phyloP scores from a whole-genome alignment of 2,113 vertebrate species.

The Aptenodytes patagonicus region DNA sequence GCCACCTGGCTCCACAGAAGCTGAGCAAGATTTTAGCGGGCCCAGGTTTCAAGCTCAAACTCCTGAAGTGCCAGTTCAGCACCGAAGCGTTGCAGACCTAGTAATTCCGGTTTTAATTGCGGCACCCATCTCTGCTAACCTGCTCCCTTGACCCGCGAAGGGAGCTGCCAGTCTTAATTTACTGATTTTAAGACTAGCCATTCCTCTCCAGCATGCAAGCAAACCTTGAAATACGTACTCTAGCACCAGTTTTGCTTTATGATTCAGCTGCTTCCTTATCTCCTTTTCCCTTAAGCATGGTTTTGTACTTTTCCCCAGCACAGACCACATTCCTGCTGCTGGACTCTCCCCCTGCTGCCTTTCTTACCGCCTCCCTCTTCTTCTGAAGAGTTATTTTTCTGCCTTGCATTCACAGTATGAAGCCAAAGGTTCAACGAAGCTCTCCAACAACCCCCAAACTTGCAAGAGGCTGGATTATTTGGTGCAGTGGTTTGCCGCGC shows the following conservation, averaged over 20 bases:
- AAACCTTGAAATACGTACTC: not conserved
- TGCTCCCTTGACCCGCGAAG: not conserved
- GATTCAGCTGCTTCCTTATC: not conserved
- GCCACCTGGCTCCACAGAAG: not conserved
- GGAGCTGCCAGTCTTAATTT: not conserved
- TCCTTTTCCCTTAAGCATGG: not conserved
- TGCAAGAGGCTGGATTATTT: not conserved
- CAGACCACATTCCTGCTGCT: not conserved
- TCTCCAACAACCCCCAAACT: not conserved
- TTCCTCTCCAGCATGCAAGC: not conserved
- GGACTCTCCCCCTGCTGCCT: not conserved
- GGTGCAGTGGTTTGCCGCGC: not conserved
- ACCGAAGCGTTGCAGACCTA: not conserved
- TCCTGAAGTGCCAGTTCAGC: not conserved
- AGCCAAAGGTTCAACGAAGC: not conserved
- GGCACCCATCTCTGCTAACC: not conserved
- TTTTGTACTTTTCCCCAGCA: not conserved
- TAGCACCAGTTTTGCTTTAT: not conserved
- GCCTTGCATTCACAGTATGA: not conserved
- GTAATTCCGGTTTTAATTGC: not conserved
- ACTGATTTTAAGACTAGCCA: not conserved
- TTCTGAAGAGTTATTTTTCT: not conserved
- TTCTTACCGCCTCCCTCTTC: not conserved
- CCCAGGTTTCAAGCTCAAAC: not conserved
- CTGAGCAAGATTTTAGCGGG: not conserved